Base-by-base conservation (phyloP, 1,140 invertebrate species). In the Drosophila simulans region DNA sequence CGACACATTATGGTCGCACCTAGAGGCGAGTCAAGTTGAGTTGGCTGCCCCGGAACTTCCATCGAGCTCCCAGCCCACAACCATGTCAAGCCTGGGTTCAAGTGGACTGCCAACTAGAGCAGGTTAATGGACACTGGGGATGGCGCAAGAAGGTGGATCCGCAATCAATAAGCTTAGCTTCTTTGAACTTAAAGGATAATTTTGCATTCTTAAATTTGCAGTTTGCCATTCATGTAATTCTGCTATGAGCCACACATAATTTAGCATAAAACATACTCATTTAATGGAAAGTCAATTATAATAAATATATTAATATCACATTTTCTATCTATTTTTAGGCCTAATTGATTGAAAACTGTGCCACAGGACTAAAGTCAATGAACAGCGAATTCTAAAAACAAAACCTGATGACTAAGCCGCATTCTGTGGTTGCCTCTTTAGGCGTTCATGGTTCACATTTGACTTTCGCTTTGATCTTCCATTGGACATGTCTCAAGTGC, bases 391-490 rank as follows among this genome's bases (percentile, higher is more conserved):
- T 22, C 31, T 45, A 17, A 20, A 39, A 69, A 46, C 17, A 60
- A 25, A 22, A 35, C 15, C 20, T 45, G 52, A 65, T 64, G 55
- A 52, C 22, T 39, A 5, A 20, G 13, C 39, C 25, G 4, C 5
- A 17, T 40, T 48, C 27, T 27, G 42, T 25, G 54, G 40, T 27
- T 64, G 31, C 40, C 40, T 46, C 40, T 46, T 73, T 54, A 42
- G 37, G 34, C 15, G 46, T 22, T 58, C 71, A 58, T 75, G 72
- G 54, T 39, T 74, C 52, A 57, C 27, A n/a, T 63, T 74, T 76
- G 60, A 66, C 53, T 75, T 75, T 75, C 65, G 72, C 72, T 76
- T 76, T 76, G 72, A 76, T 76, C 72, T 74, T 64, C 59, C 71
- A 75, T 75, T 64, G 70, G 71, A 54, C 70, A 56, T 39, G 58